Evolutionary conservation across 2,888 invertebrate species (phyloP), one percentile per base, ranked within the genome.

Genomic region (Lypha dubia): DNA sequence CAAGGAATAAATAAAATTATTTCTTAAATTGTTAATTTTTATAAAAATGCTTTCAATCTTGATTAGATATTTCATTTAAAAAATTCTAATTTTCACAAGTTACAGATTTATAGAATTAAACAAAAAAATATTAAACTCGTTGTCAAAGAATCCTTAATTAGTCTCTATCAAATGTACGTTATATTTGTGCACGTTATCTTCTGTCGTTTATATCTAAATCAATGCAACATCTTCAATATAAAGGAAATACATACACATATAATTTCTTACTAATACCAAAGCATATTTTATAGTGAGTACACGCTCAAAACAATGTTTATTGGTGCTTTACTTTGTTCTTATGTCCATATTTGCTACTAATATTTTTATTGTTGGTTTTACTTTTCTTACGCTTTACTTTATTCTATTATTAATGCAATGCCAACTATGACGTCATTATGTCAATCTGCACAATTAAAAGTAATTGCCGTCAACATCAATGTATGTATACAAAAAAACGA

Each of bases 351-450:
- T 28, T 24, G 3, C 9, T 35, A 32, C 13, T 6, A 65, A 44
- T 63, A 11, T 71, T 74, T 63, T 62, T 24, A 32, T 53, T 2
- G 5, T 15, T 46, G 13, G 5, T 32, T 11, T 51, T 68, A 41
- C 20, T 74, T 20, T 32, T 70, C 24, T 32, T 58, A 6, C 53
- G 15, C 53, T 56, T 79, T 51, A 53, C 65, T 80, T 67, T 71
- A 71, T 71, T 60, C 79, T 71, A 49, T 81, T 71, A 76, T 84
- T 58, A 85, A 83, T 79, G 85, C 87, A 87, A 87, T 87, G 87
- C 86, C 87, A 87, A 87, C 84, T 84, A 85, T 87, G 87, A 87
- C 87, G 87, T 87, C 87, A 87, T 81, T 68, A 51, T 79, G 70
- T 74, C 77, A 84, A 81, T 75, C 81, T 84, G 84, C 77, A 84